Conservation (phyloP, 2,113 vertebrate genomes). For the Pangasianodon gigas region DNA sequence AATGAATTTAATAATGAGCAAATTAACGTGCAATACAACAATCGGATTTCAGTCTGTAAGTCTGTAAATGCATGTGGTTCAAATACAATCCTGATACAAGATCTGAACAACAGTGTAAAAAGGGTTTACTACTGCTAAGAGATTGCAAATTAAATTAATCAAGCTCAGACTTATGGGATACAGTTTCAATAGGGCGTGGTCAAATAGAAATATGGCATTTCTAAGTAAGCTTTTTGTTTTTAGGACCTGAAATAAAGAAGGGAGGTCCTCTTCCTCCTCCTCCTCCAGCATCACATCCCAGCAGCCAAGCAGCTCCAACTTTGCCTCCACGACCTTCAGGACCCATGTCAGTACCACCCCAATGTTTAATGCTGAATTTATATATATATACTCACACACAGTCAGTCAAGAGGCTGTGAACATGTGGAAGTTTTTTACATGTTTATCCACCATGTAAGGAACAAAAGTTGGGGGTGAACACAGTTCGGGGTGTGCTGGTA, state of each 20-base stretch:
- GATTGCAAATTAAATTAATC: not conserved
- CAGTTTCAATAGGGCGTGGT: not conserved
- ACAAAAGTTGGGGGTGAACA: not conserved
- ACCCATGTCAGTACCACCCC: constrained; percentile 59
- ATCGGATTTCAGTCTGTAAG: not conserved
- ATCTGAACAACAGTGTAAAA: not conserved
- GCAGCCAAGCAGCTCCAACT: constrained; percentile 68
- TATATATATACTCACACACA: not conserved
- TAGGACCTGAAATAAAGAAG: constrained; percentile 59
- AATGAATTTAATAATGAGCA: not conserved
- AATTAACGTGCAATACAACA: not conserved
- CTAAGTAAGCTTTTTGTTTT: not conserved
- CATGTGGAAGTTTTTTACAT: not conserved
- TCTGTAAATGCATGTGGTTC: not conserved
- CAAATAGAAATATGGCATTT: not conserved
- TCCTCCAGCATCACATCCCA: constrained; percentile 57
- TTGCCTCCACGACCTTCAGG: constrained; percentile 82
- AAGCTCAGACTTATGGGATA: not conserved
- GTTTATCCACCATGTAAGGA: not conserved
- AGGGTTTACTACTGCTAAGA: not conserved
- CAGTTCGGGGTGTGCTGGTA: not conserved
- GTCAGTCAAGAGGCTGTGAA: not conserved
- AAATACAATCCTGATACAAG: not conserved
- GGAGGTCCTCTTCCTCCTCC: constrained; percentile 15
- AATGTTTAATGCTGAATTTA: not conserved